Evolutionary conservation across 2,797 vertebrate species (phyloP).

Genomic region (Cyclopterus lumpus): DNA sequence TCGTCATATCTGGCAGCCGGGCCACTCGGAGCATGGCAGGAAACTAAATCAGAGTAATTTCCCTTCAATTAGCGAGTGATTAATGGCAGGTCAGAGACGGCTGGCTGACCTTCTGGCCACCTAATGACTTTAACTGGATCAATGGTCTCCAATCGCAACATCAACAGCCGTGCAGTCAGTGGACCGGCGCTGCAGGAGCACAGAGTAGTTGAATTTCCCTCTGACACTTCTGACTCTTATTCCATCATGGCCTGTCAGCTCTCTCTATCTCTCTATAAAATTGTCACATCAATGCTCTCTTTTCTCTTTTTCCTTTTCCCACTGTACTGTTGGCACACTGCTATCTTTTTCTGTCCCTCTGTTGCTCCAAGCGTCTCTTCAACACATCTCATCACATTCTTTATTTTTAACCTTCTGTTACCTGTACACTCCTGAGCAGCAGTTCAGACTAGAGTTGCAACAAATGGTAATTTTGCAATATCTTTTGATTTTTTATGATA

Average conservation of each 20-base stretch:
- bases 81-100: conserved; percentile 73
- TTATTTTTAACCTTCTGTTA: conserved; percentile 2
- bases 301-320: rapidly evolving
- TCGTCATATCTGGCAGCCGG: conserved; percentile 47
- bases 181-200: not conserved
- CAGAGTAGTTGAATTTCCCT: not conserved
- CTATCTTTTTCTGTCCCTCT: conserved; percentile 29
- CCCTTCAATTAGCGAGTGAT: conserved; percentile 81
- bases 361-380: conserved; percentile 28
- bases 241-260: conserved; percentile 31
- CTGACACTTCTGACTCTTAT: conserved; percentile 7
- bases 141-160: conserved; percentile 61
- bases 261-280: conserved; percentile 5
- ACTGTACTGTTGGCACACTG: not conserved
- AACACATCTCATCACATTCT: conserved; percentile 24
- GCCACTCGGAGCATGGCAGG: conserved; percentile 51
- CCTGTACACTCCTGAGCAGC: not conserved
- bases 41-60: conserved; percentile 78
- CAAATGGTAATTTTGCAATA: not conserved
- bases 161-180: conserved; percentile 24
- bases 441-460: not conserved
- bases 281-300: not conserved
- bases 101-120: conserved; percentile 73
- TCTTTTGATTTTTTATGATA: not conserved
- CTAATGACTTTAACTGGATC: conserved; percentile 79